Evolutionary conservation across 2,888 invertebrate genomes (phyloP).

Genomic region (Rapana venosa): DNA sequence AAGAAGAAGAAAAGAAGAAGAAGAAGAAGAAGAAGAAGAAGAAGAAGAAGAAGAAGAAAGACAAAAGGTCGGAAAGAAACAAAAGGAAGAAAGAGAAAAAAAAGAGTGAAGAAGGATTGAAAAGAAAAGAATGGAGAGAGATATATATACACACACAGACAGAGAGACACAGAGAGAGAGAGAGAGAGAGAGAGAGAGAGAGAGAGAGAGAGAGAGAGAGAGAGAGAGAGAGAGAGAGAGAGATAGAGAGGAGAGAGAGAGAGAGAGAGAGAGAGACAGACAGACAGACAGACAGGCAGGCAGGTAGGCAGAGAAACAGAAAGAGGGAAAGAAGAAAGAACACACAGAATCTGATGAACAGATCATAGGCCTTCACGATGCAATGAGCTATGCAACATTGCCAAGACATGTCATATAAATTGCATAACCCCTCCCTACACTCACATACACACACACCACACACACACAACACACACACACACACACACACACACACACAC

Average conservation of each 20-base stretch:
- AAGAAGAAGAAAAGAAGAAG: background rate
- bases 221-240: background rate
- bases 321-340: background rate
- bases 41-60: background rate
- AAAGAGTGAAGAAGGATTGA: background rate
- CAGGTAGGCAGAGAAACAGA: background rate
- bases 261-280: too few relatives aligned
- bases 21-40: background rate
- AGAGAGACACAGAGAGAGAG: background rate
- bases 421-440: background rate
- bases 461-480: constrained; percentile 1
- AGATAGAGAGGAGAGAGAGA: background rate
- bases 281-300: too few relatives aligned
- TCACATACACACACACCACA: background rate
- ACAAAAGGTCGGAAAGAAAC: background rate
- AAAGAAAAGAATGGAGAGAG: background rate
- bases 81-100: background rate
- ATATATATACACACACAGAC: background rate
- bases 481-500: constrained; percentile 22
- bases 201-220: background rate
- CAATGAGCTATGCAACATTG: background rate
- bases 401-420: too few relatives aligned
- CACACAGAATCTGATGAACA: background rate
- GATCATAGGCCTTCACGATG: background rate
- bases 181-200: background rate